Evolutionary conservation across 2,888 invertebrate species (phyloP), one percentile per base, ranked within the genome.

Genomic region (Pterostichus niger): DNA sequence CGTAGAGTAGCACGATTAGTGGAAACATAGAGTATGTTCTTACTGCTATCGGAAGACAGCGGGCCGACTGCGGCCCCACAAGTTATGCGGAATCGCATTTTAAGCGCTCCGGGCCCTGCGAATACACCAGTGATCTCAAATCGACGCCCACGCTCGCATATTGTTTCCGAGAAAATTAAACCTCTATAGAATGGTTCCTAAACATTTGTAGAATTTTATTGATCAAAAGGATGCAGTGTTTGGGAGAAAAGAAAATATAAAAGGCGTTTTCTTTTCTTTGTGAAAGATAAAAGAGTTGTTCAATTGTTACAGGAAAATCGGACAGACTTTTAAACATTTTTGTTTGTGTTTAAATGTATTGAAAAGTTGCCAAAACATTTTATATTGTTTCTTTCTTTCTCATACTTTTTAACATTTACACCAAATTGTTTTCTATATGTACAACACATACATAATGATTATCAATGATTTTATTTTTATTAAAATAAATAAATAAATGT

Each of bases 21-120:
- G 64, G 64, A 64, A 64, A 64, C 64, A 64, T 64, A 64, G 24
- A 64, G 64, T 31, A 64, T 33, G 64, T 64, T 64, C 64, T 64
- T 64, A 64, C 64, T n/a, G 64, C 35, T 64, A 64, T 64, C 64
- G 33, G 59, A n/a, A 59, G 59, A 59, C 59, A 59, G 59, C 24
- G 59, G 59, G n/a, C 59, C 59, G n/a, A 15, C 59, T 24, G 33
- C 24, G 64, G 64, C 11, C 54, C 13, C 64, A 64, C 64, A 64
- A 33, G 11, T 64, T 64, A 64, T 64, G 64, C 64, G 64, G 35
- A 64, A 64, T 64, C 64, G 64, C 64, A 64, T 64, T 64, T 64
- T 64, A 64, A 64, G 33, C 64, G 64, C 31, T 64, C 33, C 31
- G 33, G 35, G 64, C 35, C 31, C 13, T 64, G 13, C 31, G 33